Base-by-base conservation (phyloP, 2,113 vertebrate species). In the Malaclemys terrapin region DNA sequence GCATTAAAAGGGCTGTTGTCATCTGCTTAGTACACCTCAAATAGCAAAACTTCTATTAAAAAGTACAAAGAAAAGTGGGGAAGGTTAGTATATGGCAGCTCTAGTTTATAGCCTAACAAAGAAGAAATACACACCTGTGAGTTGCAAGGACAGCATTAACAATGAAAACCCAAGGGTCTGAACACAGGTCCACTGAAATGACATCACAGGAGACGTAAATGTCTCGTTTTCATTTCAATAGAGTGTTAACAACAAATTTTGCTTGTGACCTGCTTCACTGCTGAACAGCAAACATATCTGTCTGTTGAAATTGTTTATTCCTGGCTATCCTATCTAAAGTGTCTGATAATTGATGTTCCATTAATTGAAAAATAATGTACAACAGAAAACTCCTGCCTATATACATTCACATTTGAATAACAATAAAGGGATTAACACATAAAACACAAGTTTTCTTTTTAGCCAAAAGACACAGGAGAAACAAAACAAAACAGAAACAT, bases 171-270 rank as follows among this genome's bases (percentile, higher is more conserved):
- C 53, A 38, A 82, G 35, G 69, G 38, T 89, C 78, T 82, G 79
- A 31, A 91, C 75, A 54, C 47, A 94, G 82, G 50, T 78, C 57
- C 27, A 57, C 27, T 38, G 62, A 88, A 97, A 85, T 87, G n/a
- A 90, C 80, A 84, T 45, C 91, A n/a, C 79, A 89, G 38, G 85
- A 75, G 92, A 92, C 50, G 53, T 75, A 86, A 88, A 95, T 3
- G 79, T 87, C 85, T 93, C 57, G n/a, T 91, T 96, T 95, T 95
- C 72, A 82, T 93, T 88, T 92, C 87, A 94, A 47, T n/a, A 0
- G 0, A 94, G 79, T 87, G 62, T 81, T 85, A 92, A 81, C 9
- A 75, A 53, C 62, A 93, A 56, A 65, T 12, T 13, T 19, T 85
- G 35, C 17, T 76, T 75, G 53, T 49, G 49, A 86, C 84, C 35